A percentile compares a stretch with the other conserved stretches of the same genome.
Conservation (phyloP, 2,888 invertebrate genomes). For the Labia minor region DNA sequence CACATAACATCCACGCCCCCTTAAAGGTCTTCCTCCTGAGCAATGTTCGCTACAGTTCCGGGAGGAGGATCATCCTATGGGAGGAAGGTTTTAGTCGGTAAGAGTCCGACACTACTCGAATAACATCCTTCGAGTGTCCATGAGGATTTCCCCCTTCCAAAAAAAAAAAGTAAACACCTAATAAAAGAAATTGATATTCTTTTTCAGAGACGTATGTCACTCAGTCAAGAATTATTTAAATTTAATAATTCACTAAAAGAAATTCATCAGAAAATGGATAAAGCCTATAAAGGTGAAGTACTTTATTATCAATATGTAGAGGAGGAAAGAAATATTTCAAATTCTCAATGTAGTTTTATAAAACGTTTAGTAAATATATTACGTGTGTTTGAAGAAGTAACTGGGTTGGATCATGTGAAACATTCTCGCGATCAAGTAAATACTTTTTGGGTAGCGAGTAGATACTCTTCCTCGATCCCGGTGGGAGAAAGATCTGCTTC, state of each 20-base stretch:
- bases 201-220: neutral
- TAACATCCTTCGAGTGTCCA: too few species aligned
- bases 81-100: too few species aligned
- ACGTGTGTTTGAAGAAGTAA: neutral
- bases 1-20: too few species aligned
- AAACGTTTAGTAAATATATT: neutral
- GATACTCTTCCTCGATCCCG: too few species aligned
- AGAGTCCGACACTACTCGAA: too few species aligned
- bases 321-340: conserved; percentile 43
- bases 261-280: neutral
- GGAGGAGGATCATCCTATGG: too few species aligned
- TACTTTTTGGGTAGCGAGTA: too few species aligned
- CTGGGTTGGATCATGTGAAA: neutral
- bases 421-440: neutral
- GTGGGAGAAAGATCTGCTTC: too few species aligned
- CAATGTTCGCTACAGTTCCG: too few species aligned
- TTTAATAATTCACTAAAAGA: neutral
- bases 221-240: neutral
- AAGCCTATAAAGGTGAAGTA: conserved; percentile 45
- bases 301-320: conserved; percentile 62
- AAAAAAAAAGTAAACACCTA: neutral
- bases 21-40: too few species aligned
- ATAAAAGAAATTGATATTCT: neutral
- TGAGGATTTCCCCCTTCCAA: too few species aligned
- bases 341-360: neutral